Base-by-base conservation (phyloP, 2,797 vertebrate genomes). In the Danio choprae region DNA sequence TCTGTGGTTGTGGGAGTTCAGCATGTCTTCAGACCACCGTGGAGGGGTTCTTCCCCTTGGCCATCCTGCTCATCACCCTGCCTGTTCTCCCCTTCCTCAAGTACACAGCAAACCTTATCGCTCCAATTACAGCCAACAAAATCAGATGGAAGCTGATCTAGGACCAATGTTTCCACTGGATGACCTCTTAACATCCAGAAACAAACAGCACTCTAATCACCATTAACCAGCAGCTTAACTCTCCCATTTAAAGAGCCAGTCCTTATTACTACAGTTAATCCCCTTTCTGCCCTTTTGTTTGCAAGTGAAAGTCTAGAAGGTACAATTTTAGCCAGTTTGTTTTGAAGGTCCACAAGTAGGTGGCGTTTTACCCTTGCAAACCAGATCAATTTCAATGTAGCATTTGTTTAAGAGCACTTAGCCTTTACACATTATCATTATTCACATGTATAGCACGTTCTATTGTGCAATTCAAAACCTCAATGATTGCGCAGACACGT, bases 21-120 rank as follows among this genome's bases (percentile, higher is more conserved):
- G 36, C 50, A 72, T 89, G 85, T 89, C 89, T 87, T 41, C 81
- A 88, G 93, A 94, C 93, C 92, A 93, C 92, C 92, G 69, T 91
- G 89, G 87, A 88, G 88, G 90, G 90, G 89, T 90, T 91, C 89
- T 89, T 91, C 89, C 85, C 87, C 88, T 90, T 84, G 41, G 72
- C 75, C 67, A 74, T 80, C 65, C 58, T 62, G 13, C 55, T 68
- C 81, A 79, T 81, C 70, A 46, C 65, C 82, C 81, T 82, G 78
- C 56, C 74, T 62, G 70, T 69, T 18, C 40, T 80, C 51, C 53
- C 81, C 58, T 64, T 73, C 55, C 68, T 62, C 68, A 64, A 62
- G 65, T 81, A 77, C 36, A 77, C 76, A 68, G 53, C 60, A 55
- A 69, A n/a, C 65, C 83, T 77, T 76, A 78, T 84, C 83, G 40